Base-by-base conservation (phyloP, 2,797 vertebrate species). In the Lithobates pipiens region DNA sequence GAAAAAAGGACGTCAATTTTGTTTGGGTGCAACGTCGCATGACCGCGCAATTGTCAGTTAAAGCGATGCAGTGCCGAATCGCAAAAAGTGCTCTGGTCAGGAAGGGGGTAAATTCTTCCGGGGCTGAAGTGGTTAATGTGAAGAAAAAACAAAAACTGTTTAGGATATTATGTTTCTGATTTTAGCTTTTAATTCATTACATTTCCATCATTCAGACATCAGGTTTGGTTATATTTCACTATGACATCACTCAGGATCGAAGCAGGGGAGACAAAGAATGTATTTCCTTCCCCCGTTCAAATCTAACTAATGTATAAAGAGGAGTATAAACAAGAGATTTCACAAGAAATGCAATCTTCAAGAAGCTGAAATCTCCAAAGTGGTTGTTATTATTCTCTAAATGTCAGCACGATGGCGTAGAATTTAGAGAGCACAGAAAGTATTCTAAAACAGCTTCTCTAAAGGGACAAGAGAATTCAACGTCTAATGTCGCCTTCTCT, bases 361-460 rank as follows among this genome's bases (percentile, higher is more conserved):
- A 74, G 63, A 57, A 72, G 15, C 32, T 54, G 36, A 65, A 86
- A 82, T 82, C 85, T 86, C 80, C 39, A 72, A 61, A 71, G 85
- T 71, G 74, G 69, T 46, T 71, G 67, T 86, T 82, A 86, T 72
- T 86, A 65, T 86, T 77, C 57, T 5, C 44, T 71, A 82, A 86
- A 82, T 86, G 85, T 86, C 85, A 86, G 67, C 50, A 82, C 61
- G 70, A 71, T 25, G 75, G 21, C 80, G 42, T 54, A 71, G 23
- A 16, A 61, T 67, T 70, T 29, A 68, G 44, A 75, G 57, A 76
- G 61, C 13, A 71, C 50, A 67, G 46, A 61, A 68, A 32, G 71
- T 29, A 42, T 63, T 71, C 39, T 86, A 81, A 72, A 77, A 27
- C 71, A 34, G 61, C 68, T 72, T 72, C 80, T 77, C 74, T n/a